Conservation (phyloP, 2,888 invertebrate genomes). For the Tuta absoluta region DNA sequence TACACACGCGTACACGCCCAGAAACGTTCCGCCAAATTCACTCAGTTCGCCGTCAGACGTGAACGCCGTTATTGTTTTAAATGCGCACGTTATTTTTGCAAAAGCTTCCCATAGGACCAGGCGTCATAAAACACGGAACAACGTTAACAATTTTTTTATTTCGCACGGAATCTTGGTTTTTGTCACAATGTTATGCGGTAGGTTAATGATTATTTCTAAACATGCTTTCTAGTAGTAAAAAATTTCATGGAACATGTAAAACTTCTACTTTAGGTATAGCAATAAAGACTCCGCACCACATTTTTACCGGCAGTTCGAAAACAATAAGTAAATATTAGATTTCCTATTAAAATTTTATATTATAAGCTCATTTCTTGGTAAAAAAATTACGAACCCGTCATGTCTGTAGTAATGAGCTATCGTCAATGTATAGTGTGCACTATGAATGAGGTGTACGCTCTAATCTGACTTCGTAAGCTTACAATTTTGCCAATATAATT, state of each 20-base stretch:
- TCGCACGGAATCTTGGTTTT: background rate
- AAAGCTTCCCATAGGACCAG: conserved; percentile 40
- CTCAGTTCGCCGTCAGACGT: conserved; percentile 61
- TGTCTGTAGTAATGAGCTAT: background rate
- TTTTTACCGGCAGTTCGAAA: background rate
- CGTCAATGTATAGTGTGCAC: background rate
- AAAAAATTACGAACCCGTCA: background rate
- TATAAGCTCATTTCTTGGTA: conserved; percentile 22
- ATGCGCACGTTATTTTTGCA: conserved; percentile 70
- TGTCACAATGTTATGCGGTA: background rate
- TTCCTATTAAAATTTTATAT: conserved; percentile 14
- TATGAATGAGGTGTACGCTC: background rate
- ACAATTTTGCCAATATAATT: background rate
- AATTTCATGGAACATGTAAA: background rate
- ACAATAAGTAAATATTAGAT: conserved; percentile 6
- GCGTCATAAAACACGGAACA: conserved; percentile 34
- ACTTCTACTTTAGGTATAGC: background rate
- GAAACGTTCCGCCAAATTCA: conserved; percentile 59
- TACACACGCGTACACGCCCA: conserved; percentile 27
- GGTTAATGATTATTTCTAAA: no score
- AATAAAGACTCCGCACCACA: background rate
- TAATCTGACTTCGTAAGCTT: background rate
- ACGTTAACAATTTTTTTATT: conserved; percentile 4
- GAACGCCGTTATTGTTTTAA: conserved; percentile 75
- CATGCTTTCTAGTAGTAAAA: no score